phyloP scores from a whole-genome alignment of 2,113 vertebrate genomes.

The Alosa alosa region DNA sequence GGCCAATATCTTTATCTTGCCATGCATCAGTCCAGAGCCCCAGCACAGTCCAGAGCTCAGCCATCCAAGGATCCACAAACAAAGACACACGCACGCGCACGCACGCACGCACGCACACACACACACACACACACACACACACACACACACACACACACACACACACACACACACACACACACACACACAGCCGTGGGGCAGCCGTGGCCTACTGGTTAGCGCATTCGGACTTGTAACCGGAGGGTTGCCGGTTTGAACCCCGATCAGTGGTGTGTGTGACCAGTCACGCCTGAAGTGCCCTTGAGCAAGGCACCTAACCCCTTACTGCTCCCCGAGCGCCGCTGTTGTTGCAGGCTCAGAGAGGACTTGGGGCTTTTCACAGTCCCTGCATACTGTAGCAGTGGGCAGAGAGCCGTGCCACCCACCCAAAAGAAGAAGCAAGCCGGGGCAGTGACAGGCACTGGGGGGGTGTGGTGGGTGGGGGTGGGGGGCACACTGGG shows the following conservation, averaged over 20 bases:
- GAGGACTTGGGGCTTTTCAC: not conserved
- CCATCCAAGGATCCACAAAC: not conserved
- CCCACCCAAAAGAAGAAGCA: not conserved
- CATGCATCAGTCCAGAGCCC: not conserved
- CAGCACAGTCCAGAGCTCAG: not conserved
- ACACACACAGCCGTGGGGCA: too few species aligned
- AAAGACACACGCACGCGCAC: slow-evolving; percentile 25
- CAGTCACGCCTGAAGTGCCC: too few species aligned
- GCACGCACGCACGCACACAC: slow-evolving; percentile 2
- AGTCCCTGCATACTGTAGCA: not conserved
- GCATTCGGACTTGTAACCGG: too few species aligned
- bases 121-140: not conserved
- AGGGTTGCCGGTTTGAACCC: too few species aligned
- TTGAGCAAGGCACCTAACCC: too few species aligned
- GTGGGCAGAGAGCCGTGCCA: not conserved
- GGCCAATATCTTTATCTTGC: not conserved
- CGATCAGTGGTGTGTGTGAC: too few species aligned
- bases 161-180: too few species aligned
- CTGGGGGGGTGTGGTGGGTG: not conserved
- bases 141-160: too few species aligned
- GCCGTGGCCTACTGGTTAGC: too few species aligned
- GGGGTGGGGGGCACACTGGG: not conserved
- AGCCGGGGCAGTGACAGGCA: not conserved
- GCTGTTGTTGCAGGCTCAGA: not conserved
- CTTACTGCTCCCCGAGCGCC: too few species aligned